Evolutionary conservation across 2,888 invertebrate species (phyloP).

Genomic region (Drosophila demipolita): DNA sequence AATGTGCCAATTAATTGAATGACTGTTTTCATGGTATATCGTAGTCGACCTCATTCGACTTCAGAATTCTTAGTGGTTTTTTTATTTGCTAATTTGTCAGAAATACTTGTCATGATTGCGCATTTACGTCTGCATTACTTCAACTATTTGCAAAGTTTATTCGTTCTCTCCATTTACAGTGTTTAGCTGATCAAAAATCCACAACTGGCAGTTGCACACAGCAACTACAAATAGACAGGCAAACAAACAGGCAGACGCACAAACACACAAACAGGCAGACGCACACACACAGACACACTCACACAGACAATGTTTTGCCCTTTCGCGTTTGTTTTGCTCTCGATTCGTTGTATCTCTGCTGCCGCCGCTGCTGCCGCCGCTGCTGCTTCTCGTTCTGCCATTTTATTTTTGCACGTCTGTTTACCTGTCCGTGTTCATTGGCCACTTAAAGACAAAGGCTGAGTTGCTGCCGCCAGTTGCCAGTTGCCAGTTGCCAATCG

Average conservation of each 20-base stretch:
- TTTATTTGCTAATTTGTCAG: not conserved
- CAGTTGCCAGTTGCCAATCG: constrained; percentile 61
- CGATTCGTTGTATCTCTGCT: not conserved
- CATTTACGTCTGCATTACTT: not conserved
- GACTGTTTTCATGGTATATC: no score
- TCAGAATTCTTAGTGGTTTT: no score
- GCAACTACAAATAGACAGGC: constrained; percentile 12
- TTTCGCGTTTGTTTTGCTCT: constrained; percentile 1
- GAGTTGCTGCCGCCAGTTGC: constrained; percentile 42
- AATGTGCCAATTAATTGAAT: no score
- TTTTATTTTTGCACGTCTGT: constrained; percentile 18
- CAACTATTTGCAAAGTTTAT: constrained; percentile 11
- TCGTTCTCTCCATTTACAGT: not conserved
- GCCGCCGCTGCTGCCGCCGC: no score
- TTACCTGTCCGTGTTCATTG: constrained; percentile 64
- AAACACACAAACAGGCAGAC: constrained; percentile 1
- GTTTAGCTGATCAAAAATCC: constrained; percentile 25
- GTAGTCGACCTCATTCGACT: no score
- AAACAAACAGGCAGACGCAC: not conserved
- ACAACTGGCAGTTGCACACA: constrained; percentile 63
- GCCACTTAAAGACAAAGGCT: constrained; percentile 71
- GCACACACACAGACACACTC: not conserved
- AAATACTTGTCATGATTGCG: not conserved
- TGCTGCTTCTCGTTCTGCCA: constrained; percentile 3
- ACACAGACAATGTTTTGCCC: constrained; percentile 10